Percentiles rank a stretch among this genome's conserved stretches.
phyloP scores from a whole-genome alignment of 2,888 invertebrate species.

The Chydorus sphaericus region DNA sequence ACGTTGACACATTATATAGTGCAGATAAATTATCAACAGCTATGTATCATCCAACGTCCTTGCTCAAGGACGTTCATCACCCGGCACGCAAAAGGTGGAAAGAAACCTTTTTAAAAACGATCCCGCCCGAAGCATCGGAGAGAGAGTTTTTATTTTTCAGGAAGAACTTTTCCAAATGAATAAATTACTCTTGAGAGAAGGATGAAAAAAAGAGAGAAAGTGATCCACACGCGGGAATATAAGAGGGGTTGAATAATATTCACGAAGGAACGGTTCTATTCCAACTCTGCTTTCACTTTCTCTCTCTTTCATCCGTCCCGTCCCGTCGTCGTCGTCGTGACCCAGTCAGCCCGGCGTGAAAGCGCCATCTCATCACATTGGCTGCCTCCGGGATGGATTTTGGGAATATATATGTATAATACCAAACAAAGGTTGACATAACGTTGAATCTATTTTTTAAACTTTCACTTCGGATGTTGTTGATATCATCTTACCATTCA shows the following conservation, averaged over 20 bases:
- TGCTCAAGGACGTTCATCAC: slow-evolving; percentile 4
- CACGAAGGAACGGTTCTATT: too few relatives aligned
- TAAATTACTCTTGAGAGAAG: background rate
- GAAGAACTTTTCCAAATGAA: too few relatives aligned
- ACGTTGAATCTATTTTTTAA: background rate
- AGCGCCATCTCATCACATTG: background rate
- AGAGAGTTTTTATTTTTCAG: too few relatives aligned
- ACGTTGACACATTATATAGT: too few relatives aligned
- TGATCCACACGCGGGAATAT: too few relatives aligned
- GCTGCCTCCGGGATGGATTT: too few relatives aligned
- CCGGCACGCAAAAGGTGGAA: background rate
- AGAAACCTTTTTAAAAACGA: too few relatives aligned
- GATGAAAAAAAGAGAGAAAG: background rate
- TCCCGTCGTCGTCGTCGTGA: background rate
- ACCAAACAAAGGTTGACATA: background rate
- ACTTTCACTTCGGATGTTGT: slow-evolving; percentile 3
- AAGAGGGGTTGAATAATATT: too few relatives aligned
- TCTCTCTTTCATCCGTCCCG: background rate
- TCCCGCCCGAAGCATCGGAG: too few relatives aligned
- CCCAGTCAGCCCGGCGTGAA: slow-evolving; percentile 4
- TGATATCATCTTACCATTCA: too few relatives aligned
- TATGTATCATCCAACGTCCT: background rate
- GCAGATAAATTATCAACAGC: too few relatives aligned
- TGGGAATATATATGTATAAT: too few relatives aligned
- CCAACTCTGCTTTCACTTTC: slow-evolving; percentile 7